Conservation (phyloP, 2,888 invertebrate genomes). For the Teleogryllus oceanicus region DNA sequence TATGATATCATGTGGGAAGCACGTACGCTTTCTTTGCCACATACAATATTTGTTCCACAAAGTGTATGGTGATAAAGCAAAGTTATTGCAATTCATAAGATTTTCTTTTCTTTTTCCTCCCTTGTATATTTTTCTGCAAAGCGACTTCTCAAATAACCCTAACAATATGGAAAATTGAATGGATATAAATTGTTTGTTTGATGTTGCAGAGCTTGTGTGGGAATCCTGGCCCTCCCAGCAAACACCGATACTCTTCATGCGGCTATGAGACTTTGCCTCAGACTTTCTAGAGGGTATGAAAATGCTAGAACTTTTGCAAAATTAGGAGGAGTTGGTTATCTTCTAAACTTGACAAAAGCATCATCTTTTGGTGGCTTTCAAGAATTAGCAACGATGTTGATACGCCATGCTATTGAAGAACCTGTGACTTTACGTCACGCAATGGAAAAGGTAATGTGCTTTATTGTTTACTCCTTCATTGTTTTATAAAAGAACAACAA, state of each 20-base stretch:
- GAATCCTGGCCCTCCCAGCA: conserved; percentile 64
- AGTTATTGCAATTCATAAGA: too few species aligned
- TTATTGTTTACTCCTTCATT: too few species aligned
- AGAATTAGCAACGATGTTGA: conserved; percentile 69
- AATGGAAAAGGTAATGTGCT: conserved; percentile 66
- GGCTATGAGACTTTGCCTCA: conserved; percentile 67
- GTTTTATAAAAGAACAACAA: too few species aligned
- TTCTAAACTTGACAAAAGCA: conserved; percentile 63
- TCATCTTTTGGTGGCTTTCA: conserved; percentile 71
- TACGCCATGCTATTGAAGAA: conserved; percentile 76
- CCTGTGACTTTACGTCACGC: conserved; percentile 66
- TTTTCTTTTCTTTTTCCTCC: too few species aligned
- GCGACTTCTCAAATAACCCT: too few species aligned
- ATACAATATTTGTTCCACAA: too few species aligned
- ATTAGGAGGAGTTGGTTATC: conserved; percentile 67
- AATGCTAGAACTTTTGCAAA: conserved; percentile 69
- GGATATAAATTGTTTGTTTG: not conserved
- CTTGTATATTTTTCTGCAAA: too few species aligned
- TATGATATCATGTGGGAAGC: too few species aligned
- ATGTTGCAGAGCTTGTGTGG: conserved; percentile 57
- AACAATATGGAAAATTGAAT: too few species aligned
- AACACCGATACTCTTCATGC: conserved; percentile 76
- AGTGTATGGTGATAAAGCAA: too few species aligned
- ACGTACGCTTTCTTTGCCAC: too few species aligned
- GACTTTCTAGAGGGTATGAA: conserved; percentile 69